phyloP scores from a whole-genome alignment of 2,113 vertebrate genomes.

The Lagenorhynchus albirostris region DNA sequence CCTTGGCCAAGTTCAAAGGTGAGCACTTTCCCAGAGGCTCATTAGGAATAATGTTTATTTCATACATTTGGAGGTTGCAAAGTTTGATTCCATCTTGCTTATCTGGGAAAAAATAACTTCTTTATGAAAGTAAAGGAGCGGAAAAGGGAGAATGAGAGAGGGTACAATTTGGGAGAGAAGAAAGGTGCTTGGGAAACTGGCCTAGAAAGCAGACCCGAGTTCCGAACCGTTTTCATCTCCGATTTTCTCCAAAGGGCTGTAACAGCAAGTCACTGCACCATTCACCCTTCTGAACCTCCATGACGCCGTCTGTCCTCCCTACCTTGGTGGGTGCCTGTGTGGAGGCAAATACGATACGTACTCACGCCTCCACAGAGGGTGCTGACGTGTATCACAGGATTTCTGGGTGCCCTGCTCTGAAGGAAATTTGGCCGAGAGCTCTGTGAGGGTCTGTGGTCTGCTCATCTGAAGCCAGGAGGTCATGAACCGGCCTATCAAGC shows the following conservation, averaged over 20 bases:
- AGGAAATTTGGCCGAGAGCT: neutral
- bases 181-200: neutral
- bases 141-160: neutral
- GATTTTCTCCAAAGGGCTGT: neutral
- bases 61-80: conserved; percentile 74
- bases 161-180: neutral
- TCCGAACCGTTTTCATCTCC: neutral
- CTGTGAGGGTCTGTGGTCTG: neutral
- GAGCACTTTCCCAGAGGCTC: conserved; percentile 83
- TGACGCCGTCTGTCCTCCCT: neutral
- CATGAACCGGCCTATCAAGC: neutral
- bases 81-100: conserved; percentile 70
- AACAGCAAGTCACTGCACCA: neutral
- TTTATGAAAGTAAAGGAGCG: conserved; percentile 15
- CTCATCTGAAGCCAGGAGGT: neutral
- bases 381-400: neutral
- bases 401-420: neutral
- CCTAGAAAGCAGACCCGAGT: neutral
- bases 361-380: neutral
- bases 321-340: neutral
- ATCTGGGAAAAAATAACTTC: conserved; percentile 27
- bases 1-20: conserved; percentile 80
- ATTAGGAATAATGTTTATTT: conserved; percentile 73
- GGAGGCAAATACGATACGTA: neutral
- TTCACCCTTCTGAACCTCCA: neutral